phyloP scores from a whole-genome alignment of 2,113 vertebrate species.

The Beaufortia kweichowensis region DNA sequence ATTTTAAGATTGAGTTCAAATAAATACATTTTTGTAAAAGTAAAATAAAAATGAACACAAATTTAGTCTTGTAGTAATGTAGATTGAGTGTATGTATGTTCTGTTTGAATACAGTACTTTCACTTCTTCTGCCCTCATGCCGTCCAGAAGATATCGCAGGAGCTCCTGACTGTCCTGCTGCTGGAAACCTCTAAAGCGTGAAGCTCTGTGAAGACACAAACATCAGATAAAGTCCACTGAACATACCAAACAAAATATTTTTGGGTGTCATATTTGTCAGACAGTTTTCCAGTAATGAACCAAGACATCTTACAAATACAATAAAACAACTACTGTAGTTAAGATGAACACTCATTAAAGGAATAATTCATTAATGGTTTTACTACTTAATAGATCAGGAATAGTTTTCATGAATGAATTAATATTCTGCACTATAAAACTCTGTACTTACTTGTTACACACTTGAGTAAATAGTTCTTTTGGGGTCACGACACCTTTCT shows the following conservation, averaged over 20 bases:
- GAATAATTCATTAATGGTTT: too few relatives aligned
- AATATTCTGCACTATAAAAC: too few relatives aligned
- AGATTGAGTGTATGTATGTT: background rate
- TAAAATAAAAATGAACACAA: background rate
- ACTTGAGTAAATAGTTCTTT: constrained; percentile 93
- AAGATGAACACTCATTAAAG: too few relatives aligned
- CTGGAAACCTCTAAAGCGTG: constrained; percentile 95
- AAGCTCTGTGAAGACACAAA: constrained; percentile 74
- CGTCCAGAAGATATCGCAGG: constrained; percentile 92
- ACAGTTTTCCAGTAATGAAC: background rate
- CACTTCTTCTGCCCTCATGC: constrained; percentile 91
- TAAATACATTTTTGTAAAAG: too few relatives aligned
- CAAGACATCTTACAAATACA: background rate
- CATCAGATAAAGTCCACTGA: too few relatives aligned
- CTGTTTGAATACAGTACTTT: constrained; percentile 71
- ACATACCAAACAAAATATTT: too few relatives aligned
- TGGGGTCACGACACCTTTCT: constrained; percentile 84
- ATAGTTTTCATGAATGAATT: background rate
- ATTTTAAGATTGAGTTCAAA: background rate
- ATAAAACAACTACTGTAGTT: background rate
- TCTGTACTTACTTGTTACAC: constrained; percentile 95
- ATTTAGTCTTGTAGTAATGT: background rate
- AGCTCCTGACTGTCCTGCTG: constrained; percentile 98
- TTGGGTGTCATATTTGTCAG: too few relatives aligned
- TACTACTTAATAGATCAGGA: too few relatives aligned